Evolutionary conservation across 2,888 invertebrate genomes (phyloP).

Genomic region (Parapristionchus giblindavisi): DNA sequence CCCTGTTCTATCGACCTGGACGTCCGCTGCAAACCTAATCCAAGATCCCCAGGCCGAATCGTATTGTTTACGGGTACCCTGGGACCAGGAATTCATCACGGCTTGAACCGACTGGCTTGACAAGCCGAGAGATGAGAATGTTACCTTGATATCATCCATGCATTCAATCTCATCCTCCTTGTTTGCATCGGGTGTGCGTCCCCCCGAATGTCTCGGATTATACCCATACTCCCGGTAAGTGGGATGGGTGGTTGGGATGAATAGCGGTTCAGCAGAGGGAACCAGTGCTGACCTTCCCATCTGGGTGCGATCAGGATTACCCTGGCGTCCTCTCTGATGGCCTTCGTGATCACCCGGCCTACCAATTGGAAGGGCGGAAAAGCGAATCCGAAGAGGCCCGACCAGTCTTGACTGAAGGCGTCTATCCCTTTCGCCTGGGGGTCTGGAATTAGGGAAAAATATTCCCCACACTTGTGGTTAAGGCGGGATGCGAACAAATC

Average conservation of each 20-base stretch:
- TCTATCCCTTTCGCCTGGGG: background rate
- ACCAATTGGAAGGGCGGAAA: constrained; percentile 11
- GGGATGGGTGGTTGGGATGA: too few relatives aligned
- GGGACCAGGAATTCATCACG: background rate
- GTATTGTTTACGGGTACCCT: background rate
- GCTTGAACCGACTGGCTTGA: background rate
- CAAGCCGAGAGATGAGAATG: too few relatives aligned
- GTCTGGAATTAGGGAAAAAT: background rate
- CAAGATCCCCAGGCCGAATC: too few relatives aligned
- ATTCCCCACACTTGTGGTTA: constrained; percentile 1
- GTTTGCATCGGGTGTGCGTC: background rate
- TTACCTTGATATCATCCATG: too few relatives aligned
- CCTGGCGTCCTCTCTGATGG: background rate
- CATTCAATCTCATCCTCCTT: too few relatives aligned
- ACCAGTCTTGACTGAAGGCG: background rate
- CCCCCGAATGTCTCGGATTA: background rate
- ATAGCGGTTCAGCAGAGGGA: too few relatives aligned
- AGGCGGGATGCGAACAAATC: constrained; percentile 11
- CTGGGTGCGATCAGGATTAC: constrained; percentile 3
- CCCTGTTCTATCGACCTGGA: too few relatives aligned
- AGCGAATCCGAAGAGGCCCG: too few relatives aligned
- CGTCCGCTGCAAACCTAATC: too few relatives aligned
- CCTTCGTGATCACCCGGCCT: constrained; percentile 8
- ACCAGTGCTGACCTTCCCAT: constrained; percentile 15
- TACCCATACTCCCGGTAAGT: background rate